phyloP scores from a whole-genome alignment of 2,888 invertebrate genomes.

The Drosophila infuscata region DNA sequence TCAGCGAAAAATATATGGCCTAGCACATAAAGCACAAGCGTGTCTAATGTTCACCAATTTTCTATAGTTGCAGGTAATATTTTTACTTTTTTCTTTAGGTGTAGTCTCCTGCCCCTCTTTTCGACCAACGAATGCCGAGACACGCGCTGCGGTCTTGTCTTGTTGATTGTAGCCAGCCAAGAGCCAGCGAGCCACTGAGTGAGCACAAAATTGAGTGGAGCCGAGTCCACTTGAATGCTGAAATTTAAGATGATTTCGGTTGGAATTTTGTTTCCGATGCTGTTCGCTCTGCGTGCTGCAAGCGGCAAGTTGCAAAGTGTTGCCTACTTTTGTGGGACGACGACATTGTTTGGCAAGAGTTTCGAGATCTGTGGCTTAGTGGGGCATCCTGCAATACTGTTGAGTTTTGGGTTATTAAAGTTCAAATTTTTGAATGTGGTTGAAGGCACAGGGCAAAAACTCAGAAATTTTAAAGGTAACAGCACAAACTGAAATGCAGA shows the following conservation, averaged over 20 bases:
- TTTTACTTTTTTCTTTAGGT: neutral
- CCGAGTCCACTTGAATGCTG: constrained; percentile 57
- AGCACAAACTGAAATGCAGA: neutral
- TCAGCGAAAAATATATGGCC: neutral
- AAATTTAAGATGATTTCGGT: constrained; percentile 56
- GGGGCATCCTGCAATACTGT: constrained; percentile 13
- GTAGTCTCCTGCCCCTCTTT: neutral
- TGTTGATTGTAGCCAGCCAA: constrained; percentile 41
- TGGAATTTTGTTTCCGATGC: constrained; percentile 34
- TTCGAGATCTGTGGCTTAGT: constrained; percentile 8
- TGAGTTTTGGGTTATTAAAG: constrained; percentile 16
- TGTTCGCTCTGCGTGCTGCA: constrained; percentile 7
- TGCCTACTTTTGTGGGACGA: constrained; percentile 29
- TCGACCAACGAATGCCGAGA: constrained; percentile 32
- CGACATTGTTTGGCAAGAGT: constrained; percentile 31
- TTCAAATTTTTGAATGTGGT: neutral
- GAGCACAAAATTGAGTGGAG: constrained; percentile 57
- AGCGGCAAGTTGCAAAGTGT: constrained; percentile 23
- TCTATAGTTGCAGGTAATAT: neutral
- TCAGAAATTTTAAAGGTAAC: neutral
- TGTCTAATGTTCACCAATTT: neutral
- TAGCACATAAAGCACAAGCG: neutral
- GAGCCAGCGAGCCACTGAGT: constrained; percentile 40
- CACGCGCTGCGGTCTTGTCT: constrained; percentile 47
- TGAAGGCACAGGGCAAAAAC: neutral